These are phyloP conservation scores for Eupelmus urozonus DNA, from an alignment of 2,888 invertebrate species.

Conservation along the genomic window DNA sequence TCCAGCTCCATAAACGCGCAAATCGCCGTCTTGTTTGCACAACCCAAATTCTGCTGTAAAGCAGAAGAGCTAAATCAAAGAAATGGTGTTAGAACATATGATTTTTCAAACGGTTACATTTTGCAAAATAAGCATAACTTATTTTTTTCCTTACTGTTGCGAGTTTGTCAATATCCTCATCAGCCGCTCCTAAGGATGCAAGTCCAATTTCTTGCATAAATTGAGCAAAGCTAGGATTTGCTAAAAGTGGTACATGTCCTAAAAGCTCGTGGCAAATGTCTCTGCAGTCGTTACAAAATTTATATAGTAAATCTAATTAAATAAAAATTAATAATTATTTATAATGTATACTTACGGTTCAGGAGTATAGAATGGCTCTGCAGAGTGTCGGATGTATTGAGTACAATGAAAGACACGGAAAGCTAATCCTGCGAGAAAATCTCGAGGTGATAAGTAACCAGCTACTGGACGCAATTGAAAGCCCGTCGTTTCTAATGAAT, in stretches of 20 bases:
- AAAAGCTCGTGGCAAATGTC: conserved; percentile 98
- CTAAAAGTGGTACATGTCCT: conserved; percentile 97
- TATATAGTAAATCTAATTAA: too few species aligned
- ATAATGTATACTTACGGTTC: conserved; percentile 92
- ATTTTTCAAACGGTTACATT: neutral
- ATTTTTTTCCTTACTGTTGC: conserved; percentile 94
- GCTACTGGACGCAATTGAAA: conserved; percentile 96
- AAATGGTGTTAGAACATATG: neutral
- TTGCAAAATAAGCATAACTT: neutral
- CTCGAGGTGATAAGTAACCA: conserved; percentile 88
- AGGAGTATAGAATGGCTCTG: conserved; percentile 98
- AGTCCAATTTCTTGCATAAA: conserved; percentile 98
- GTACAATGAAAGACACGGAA: conserved; percentile 91
- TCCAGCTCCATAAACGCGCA: conserved; percentile 97
- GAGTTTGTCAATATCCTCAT: conserved; percentile 95
- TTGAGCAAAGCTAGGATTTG: conserved; percentile 97
- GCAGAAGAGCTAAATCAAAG: conserved; percentile 96
- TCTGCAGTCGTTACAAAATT: too few species aligned
- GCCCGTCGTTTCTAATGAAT: conserved; percentile 84
- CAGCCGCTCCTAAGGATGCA: conserved; percentile 95
- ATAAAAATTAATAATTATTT: neutral
- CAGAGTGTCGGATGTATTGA: conserved; percentile 96
- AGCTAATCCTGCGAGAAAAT: conserved; percentile 89
- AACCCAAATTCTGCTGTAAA: conserved; percentile 99
- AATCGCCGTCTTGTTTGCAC: conserved; percentile 92